Evolutionary conservation across 2,888 invertebrate genomes (phyloP).

Genomic region (Diarsia dahlii): DNA sequence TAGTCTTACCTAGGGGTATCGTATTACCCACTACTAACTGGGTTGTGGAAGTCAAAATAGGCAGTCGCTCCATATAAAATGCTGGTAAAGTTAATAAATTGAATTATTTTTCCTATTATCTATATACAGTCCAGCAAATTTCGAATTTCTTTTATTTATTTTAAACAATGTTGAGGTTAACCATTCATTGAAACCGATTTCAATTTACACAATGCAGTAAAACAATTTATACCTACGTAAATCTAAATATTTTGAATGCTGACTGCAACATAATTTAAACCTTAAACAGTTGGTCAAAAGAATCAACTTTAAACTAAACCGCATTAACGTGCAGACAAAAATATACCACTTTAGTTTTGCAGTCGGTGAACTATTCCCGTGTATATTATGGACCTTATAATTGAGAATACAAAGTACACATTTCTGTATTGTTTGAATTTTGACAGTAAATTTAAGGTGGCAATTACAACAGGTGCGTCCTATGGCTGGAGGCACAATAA

Average conservation of each 20-base stretch:
- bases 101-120: not conserved
- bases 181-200: conserved; percentile 58
- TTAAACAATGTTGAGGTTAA: conserved; percentile 39
- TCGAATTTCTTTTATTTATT: not conserved
- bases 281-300: not conserved
- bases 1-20: not conserved
- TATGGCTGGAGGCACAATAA: conserved; percentile 48
- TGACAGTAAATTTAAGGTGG: conserved; percentile 29
- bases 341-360: conserved; percentile 25
- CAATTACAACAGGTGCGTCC: conserved; percentile 64
- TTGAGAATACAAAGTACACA: not conserved
- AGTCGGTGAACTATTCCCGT: conserved; percentile 8
- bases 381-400: not conserved
- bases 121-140: conserved; percentile 8
- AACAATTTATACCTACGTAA: conserved; percentile 42
- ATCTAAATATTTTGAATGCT: conserved; percentile 24
- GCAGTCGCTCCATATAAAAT: not conserved
- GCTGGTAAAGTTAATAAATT: not conserved
- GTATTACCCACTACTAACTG: not conserved
- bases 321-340: conserved; percentile 36
- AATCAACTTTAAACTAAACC: conserved; percentile 26
- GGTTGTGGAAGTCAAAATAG: too few relatives aligned
- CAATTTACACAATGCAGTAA: conserved; percentile 59
- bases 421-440: not conserved
- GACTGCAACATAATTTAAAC: conserved; percentile 23